These are phyloP conservation scores for Calidris pugnax DNA, from an alignment of 2,113 vertebrate species.

Conservation along the genomic window DNA sequence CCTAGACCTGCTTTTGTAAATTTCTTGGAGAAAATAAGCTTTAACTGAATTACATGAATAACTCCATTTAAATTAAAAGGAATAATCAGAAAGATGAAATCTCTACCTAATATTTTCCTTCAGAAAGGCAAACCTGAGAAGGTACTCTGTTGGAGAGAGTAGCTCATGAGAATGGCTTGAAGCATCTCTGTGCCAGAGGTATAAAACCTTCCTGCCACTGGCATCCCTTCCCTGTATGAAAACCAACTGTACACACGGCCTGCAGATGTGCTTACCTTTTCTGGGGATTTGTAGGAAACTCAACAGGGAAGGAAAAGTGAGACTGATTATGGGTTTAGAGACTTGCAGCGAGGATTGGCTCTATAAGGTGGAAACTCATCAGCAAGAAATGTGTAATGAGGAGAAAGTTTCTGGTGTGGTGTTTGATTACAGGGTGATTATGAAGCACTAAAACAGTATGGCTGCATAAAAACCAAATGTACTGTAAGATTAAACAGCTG, in stretches of 20 bases:
- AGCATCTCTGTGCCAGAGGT: background rate
- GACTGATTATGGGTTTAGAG: background rate
- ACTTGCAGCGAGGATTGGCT: background rate
- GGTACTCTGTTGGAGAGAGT: background rate
- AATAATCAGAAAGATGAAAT: background rate
- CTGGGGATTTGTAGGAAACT: background rate
- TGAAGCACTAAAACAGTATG: background rate
- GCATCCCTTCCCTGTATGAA: background rate
- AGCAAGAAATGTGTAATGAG: background rate
- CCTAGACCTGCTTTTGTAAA: background rate
- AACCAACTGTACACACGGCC: rapidly evolving
- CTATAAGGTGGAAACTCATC: background rate
- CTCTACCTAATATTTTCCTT: background rate
- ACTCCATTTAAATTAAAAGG: background rate
- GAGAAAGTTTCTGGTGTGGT: background rate
- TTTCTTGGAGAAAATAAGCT: background rate
- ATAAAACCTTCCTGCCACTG: background rate
- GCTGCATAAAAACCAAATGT: background rate
- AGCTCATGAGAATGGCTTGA: background rate
- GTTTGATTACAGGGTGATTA: background rate
- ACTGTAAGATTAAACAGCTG: background rate
- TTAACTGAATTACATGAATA: background rate
- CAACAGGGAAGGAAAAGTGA: background rate
- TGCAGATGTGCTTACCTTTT: background rate
- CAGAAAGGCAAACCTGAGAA: background rate